Percentiles rank a stretch among this genome's conserved stretches.
Evolutionary conservation across 2,888 invertebrate genomes (phyloP).

Genomic region (Meghimatium bilineatum): DNA sequence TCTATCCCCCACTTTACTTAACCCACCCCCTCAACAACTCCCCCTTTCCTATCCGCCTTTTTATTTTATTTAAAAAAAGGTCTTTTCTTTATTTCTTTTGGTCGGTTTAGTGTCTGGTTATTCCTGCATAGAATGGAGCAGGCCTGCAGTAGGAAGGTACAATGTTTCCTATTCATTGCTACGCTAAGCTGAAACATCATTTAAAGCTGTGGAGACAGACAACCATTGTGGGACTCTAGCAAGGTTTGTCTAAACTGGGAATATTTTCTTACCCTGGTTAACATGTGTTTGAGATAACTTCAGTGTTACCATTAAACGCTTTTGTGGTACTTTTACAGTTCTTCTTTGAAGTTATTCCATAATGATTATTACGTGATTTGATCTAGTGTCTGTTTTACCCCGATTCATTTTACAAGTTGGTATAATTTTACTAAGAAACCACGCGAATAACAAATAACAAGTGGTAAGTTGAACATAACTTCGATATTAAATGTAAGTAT

Average conservation of each 20-base stretch:
- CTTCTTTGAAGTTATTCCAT: neutral
- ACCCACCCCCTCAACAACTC: neutral
- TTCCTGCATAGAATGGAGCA: constrained; percentile 31
- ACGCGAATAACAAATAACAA: too few relatives aligned
- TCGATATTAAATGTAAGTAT: too few relatives aligned
- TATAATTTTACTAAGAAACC: too few relatives aligned
- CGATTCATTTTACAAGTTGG: too few relatives aligned
- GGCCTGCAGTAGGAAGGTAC: constrained; percentile 11
- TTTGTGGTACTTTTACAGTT: neutral
- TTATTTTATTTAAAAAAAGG: neutral
- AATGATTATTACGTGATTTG: too few relatives aligned
- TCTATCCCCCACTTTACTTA: neutral
- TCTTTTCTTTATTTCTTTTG: constrained; percentile 24
- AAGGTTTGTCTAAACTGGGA: neutral
- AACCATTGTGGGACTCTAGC: neutral
- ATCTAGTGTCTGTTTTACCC: too few relatives aligned
- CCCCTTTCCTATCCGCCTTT: too few relatives aligned
- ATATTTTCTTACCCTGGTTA: neutral
- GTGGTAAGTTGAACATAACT: too few relatives aligned
- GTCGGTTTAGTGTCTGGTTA: constrained; percentile 21
- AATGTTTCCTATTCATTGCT: constrained; percentile 12
- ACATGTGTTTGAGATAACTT: neutral
- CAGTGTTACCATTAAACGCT: neutral
- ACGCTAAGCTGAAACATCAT: neutral
- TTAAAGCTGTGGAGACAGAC: neutral